Evolutionary conservation across 1,140 invertebrate genomes (phyloP), one percentile per base, ranked within the genome.

Genomic region (Oedothorax gibbosus): DNA sequence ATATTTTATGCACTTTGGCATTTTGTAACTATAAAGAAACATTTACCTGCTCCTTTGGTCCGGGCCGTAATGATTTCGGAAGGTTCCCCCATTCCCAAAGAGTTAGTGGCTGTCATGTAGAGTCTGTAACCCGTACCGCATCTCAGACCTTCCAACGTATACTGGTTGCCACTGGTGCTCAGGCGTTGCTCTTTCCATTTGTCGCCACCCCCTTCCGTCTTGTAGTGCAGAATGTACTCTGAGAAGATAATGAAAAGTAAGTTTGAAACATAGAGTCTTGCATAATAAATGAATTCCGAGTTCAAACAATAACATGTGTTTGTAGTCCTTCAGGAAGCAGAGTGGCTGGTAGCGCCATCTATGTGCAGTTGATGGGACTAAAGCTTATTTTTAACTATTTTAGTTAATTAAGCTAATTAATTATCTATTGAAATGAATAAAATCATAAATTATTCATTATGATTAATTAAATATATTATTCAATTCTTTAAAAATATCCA

Each of bases 81-180:
- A 0, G 96, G 95, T 54, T 96, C 90, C 0, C 96, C 96, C 73
- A 95, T 96, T 15, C 95, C 96, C 86, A 97, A 95, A 88, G 94
- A 93, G 90, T 96, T 97, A 89, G 95, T 95, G 7, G 95, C 95
- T 0, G 95, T 96, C 69, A 97, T 94, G 89, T 96, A 96, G 54
- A 96, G 91, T 88, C 96, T 94, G 89, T 97, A 97, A 21, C 93
- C 92, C 0, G 95, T 96, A 12, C 95, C 96, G 89, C 96, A 96
- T 93, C 94, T 95, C 15, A 96, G 90, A 20, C 92, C 91, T 92
- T 93, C 65, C 5, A 87, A 66, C 21, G 77, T 81, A 56, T 87
- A 87, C 18, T 80, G 65, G n/a, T 85, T 78, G 6, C 75, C 62
- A 69, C 79, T 75, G 87, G 88, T 86, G 20, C 75, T 83, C 14